Percentiles rank a stretch among this genome's conserved stretches.
These are phyloP conservation scores for Cephonodes hylas DNA, from an alignment of 2,888 invertebrate genomes.

Conservation along the genomic window DNA sequence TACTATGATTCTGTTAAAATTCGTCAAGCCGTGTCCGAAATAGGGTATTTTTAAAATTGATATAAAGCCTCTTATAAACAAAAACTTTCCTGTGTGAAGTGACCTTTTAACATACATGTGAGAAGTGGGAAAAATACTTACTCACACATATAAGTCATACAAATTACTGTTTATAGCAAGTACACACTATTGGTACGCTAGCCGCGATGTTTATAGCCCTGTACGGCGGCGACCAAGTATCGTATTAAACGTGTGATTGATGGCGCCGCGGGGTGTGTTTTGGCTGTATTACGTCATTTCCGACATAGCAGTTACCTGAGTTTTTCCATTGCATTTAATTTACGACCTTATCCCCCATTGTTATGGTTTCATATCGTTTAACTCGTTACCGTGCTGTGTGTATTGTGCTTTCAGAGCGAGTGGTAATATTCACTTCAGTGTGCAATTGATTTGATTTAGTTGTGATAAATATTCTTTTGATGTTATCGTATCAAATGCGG, in stretches of 20 bases:
- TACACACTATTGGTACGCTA: not conserved
- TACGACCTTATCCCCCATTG: not conserved
- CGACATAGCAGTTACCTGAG: conserved; percentile 12
- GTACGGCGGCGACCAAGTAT: not conserved
- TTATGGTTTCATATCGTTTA: not conserved
- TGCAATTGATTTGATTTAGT: not conserved
- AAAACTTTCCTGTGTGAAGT: too few species aligned
- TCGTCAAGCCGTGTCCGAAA: too few species aligned
- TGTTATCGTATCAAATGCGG: not conserved
- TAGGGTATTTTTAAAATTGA: too few species aligned
- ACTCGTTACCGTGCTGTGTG: not conserved
- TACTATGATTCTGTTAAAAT: too few species aligned
- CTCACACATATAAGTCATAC: not conserved
- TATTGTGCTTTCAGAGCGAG: not conserved
- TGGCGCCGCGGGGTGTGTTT: conserved; percentile 13
- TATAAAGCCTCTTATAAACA: too few species aligned
- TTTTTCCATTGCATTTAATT: not conserved
- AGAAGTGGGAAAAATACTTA: too few species aligned
- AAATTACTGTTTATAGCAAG: not conserved
- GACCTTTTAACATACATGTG: too few species aligned
- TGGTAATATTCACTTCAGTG: not conserved
- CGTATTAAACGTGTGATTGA: conserved; percentile 13
- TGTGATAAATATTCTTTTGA: not conserved
- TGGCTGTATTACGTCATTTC: conserved; percentile 14
- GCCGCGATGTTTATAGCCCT: not conserved